phyloP scores from a whole-genome alignment of 2,888 invertebrate species.

The Ctena decussata region DNA sequence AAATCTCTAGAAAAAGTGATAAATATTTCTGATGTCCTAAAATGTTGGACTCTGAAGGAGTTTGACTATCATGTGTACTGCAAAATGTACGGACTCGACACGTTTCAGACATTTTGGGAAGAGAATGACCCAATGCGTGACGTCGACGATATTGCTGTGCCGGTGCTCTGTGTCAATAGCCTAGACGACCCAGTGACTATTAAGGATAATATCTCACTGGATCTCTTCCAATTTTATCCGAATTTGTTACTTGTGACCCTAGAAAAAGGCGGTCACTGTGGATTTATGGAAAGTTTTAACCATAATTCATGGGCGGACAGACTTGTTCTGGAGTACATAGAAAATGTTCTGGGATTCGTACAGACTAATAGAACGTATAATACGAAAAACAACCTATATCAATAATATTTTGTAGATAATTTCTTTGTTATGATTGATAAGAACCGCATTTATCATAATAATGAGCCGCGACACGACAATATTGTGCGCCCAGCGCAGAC shows the following conservation, averaged over 20 bases:
- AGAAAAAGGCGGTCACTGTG: constrained; percentile 85
- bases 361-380: constrained; percentile 10
- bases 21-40: constrained; percentile 58
- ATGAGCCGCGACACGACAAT: no score
- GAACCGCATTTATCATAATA: no score
- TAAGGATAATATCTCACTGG: constrained; percentile 76
- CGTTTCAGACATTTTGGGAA: constrained; percentile 81
- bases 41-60: constrained; percentile 73
- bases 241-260: constrained; percentile 82
- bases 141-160: constrained; percentile 84
- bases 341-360: constrained; percentile 73
- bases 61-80: constrained; percentile 80
- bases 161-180: constrained; percentile 83
- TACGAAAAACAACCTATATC: no score
- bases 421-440: no score
- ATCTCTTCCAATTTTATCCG: constrained; percentile 83
- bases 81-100: constrained; percentile 64
- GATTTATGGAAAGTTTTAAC: constrained; percentile 78
- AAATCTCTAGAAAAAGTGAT: constrained; percentile 72
- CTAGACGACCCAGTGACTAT: constrained; percentile 82
- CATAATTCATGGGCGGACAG: constrained; percentile 75
- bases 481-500: no score
- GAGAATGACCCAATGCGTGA: constrained; percentile 84
- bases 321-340: constrained; percentile 73
- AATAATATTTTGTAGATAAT: no score